Conservation (phyloP, 1,140 invertebrate genomes). For the Cotesia typhae region DNA sequence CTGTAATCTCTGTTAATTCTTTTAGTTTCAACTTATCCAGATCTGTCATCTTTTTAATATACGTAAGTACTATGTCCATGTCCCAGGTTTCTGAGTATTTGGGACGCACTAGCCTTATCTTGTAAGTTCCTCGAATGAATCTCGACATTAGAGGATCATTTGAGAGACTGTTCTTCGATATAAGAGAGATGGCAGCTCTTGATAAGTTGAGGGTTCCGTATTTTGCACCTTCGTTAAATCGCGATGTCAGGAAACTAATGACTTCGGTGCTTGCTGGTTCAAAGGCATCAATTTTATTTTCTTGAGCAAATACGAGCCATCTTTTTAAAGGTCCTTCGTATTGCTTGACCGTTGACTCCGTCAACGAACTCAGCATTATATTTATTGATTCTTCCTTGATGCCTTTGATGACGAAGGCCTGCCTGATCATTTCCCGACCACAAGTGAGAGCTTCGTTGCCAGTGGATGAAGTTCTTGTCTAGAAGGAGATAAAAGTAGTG, state of each 20-base stretch:
- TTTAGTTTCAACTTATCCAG: conserved; percentile 2
- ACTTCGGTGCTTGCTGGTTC: neutral
- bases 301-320: conserved; percentile 30
- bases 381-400: conserved; percentile 23
- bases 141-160: conserved; percentile 31
- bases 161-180: conserved; percentile 6
- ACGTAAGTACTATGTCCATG: neutral
- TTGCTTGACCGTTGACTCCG: conserved; percentile 21
- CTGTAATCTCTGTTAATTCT: conserved; percentile 5
- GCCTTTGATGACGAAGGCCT: conserved; percentile 19
- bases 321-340: conserved; percentile 23
- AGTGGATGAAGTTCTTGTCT: conserved; percentile 32
- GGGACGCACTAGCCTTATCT: neutral
- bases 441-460: conserved; percentile 18
- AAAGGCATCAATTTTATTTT: conserved; percentile 10
- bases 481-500: conserved; percentile 19
- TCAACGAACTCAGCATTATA: conserved; percentile 30
- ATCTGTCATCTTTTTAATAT: neutral
- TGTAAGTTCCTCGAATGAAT: conserved; percentile 39
- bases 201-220: conserved; percentile 13
- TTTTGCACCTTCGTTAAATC: conserved; percentile 14
- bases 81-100: neutral
- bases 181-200: conserved; percentile 26
- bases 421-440: conserved; percentile 37
- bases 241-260: conserved; percentile 22